Evolutionary conservation across 2,797 vertebrate species (phyloP), one percentile per base, ranked within the genome.

Genomic region (Poeciliopsis infans): DNA sequence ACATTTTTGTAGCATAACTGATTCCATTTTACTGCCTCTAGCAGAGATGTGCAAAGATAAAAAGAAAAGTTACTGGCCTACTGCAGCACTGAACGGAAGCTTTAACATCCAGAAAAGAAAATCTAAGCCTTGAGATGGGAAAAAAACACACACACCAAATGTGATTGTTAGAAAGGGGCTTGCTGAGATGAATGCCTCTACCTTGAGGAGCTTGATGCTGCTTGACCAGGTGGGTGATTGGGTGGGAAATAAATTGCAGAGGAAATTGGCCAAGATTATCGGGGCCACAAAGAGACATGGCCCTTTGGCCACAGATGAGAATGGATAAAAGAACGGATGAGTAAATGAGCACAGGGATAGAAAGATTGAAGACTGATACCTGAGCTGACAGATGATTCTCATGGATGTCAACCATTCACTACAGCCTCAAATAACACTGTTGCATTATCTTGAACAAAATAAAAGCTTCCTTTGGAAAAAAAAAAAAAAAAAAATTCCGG

Each of bases 121-220:
- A 86, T 82, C 57, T 81, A 20, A 83, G 68, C 76, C 84, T 76
- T 31, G 71, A 64, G 73, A 59, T 68, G 79, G 11, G 23, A 2
- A 3, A 61, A 94, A 94, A 95, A 95, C 10, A 55, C 20, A 51
- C 18, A 96, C 95, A 94, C 94, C 93, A 94, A 94, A 93, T 90
- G 94, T 95, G 96, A 95, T 96, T 96, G 94, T 95, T 96, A 95
- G 88, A 72, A 90, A 88, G 86, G 93, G 92, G 95, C 96, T 95
- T 94, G 95, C 95, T 96, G 96, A 96, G 96, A 96, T 96, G 96
- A 97, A 95, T 96, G 96, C 96, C 94, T 96, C 97, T 94, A 96
- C 93, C 93, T 94, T 95, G 93, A 95, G 89, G 90, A 89, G 87
- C 83, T 82, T 86, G 88, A 89, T 86, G 88, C 90, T 90, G 90